phyloP scores from a whole-genome alignment of 2,888 invertebrate species.

The Andrena haemorrhoa region DNA sequence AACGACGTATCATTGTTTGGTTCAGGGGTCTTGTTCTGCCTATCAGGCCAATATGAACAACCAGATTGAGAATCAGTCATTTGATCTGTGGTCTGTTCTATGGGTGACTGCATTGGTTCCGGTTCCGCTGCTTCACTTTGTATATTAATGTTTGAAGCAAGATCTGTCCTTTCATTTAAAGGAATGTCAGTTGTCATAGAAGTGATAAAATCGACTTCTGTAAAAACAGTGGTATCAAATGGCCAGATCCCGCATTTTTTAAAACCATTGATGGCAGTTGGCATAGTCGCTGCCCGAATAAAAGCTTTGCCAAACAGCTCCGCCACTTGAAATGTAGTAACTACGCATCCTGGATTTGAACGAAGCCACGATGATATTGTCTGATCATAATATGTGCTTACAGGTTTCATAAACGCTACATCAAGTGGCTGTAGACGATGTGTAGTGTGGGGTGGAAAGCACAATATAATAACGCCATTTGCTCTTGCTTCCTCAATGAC shows the following conservation, averaged over 20 bases:
- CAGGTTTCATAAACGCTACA: slow-evolving; percentile 1
- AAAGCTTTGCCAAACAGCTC: not conserved
- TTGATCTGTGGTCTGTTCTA: slow-evolving; percentile 1
- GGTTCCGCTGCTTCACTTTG: not conserved
- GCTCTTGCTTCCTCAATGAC: slow-evolving; percentile 5
- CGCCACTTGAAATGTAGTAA: slow-evolving; percentile 7
- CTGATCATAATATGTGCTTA: slow-evolving; percentile 6
- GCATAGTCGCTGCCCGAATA: slow-evolving; percentile 2
- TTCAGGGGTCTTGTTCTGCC: not conserved
- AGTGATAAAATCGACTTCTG: not conserved
- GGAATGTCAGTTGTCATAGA: not conserved
- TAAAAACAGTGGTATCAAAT: slow-evolving; percentile 1
- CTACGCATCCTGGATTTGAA: not conserved
- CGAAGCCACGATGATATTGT: not conserved
- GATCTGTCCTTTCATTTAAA: too few species aligned
- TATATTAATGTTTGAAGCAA: too few species aligned
- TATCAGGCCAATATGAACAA: not conserved
- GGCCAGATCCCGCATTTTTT: slow-evolving; percentile 4
- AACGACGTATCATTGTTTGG: not conserved
- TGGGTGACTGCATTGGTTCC: not conserved
- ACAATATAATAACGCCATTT: slow-evolving; percentile 4
- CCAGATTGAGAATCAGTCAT: not conserved
- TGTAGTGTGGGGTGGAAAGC: slow-evolving; percentile 7
- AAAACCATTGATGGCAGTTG: not conserved
- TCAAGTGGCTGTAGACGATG: not conserved